Base-by-base conservation (phyloP, 2,797 vertebrate genomes). In the Vultur gryphus region DNA sequence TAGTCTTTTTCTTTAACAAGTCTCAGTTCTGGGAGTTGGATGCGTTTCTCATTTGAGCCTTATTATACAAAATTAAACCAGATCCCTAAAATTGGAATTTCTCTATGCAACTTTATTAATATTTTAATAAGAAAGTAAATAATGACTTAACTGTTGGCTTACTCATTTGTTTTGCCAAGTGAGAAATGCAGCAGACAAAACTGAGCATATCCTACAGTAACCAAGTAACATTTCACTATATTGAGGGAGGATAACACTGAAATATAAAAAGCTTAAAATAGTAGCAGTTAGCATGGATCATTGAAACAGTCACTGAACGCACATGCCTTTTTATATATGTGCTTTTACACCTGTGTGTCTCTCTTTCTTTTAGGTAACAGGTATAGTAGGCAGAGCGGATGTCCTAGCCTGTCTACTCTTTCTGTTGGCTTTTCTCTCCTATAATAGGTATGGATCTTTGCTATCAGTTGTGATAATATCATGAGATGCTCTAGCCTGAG, bases 351-450 rank as follows among this genome's bases (percentile, higher is more conserved):
- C 57, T 75, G 16, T 37, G 31, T 94, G 20, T 93, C 58, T 96
- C 87, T 88, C 18, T 59, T 59, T 39, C 64, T 95, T 97, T 37
- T 96, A 99, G 99, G 99, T 99, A 96, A 99, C 99, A 88, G 99
- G 99, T 46, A 99, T 99, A 57, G 99, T 99, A 62, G 99, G 99
- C 92, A 98, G 99, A 97, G 99, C 99, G 6, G 99, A 99, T 16
- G 99, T 99, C 84, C 95, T 99, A 67, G 99, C 99, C 10, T 99
- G 99, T 93, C 96, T 99, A 84, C 97, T 99, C 89, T 99, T 99
- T 96, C 98, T 99, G 87, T 97, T 99, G 97, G 98, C 99, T 58
- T 99, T 99, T 98, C 99, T 99, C 98, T 99, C 98, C 98, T 99
- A 99, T 98, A 98, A 98, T 96, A 99, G 99, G 99, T 99, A 98